Conservation (phyloP, 1,140 invertebrate species). For the Pseudomyrmex sp. region DNA sequence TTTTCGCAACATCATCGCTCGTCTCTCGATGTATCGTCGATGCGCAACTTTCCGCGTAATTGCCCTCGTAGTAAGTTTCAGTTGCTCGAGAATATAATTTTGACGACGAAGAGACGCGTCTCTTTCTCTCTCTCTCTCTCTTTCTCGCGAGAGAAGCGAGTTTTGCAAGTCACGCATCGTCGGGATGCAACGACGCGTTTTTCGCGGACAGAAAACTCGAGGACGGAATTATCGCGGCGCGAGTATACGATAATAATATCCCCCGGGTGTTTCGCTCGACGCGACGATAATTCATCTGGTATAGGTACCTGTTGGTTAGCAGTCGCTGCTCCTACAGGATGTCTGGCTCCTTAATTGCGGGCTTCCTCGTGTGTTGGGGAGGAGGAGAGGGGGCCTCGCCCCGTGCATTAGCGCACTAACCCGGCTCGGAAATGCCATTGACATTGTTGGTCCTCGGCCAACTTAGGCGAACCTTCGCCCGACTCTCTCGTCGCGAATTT, state of each 20-base stretch:
- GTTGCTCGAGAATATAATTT: constrained; percentile 24
- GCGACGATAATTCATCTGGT: constrained; percentile 41
- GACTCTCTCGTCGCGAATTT: constrained; percentile 1
- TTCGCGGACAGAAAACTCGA: background rate
- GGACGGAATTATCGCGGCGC: constrained; percentile 39
- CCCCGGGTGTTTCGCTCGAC: background rate
- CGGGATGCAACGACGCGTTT: background rate
- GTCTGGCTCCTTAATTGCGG: constrained; percentile 62
- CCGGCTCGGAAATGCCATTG: constrained; percentile 71
- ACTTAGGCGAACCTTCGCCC: constrained; percentile 7
- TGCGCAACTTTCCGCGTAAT: too few species aligned
- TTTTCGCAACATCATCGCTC: background rate
- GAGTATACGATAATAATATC: constrained; percentile 39
- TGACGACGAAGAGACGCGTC: constrained; percentile 18
- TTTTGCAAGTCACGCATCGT: background rate
- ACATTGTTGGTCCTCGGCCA: constrained; percentile 75
- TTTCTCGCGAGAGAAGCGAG: background rate
- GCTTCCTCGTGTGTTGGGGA: constrained; percentile 9
- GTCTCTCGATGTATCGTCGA: too few species aligned
- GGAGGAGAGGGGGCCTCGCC: background rate
- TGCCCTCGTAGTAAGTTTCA: too few species aligned
- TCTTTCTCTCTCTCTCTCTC: too few species aligned
- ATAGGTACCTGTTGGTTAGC: constrained; percentile 45
- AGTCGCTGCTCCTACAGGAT: constrained; percentile 38
- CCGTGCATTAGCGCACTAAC: constrained; percentile 24